Conservation (phyloP, 2,888 invertebrate species). For the Plagiodera versicolora region DNA sequence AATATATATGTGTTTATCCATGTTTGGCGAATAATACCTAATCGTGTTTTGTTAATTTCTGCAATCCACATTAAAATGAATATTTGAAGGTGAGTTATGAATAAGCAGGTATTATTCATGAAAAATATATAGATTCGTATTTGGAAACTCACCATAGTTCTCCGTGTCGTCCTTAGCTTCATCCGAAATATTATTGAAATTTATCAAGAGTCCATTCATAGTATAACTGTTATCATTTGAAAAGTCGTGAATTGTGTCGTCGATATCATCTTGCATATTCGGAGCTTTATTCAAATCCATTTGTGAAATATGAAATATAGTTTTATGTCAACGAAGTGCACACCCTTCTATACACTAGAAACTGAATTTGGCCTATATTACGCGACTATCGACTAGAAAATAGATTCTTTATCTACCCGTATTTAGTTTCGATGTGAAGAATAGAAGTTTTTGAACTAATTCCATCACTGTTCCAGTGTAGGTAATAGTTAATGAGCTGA, state of each 20-base stretch:
- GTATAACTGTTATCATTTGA: slow-evolving; percentile 25
- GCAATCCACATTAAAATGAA: too few species aligned
- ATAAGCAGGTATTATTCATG: too few species aligned
- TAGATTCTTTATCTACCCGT: slow-evolving; percentile 3
- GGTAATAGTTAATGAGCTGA: slow-evolving; percentile 20
- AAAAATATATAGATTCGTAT: too few species aligned
- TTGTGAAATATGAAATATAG: too few species aligned
- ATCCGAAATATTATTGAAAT: slow-evolving; percentile 24
- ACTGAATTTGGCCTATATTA: not conserved
- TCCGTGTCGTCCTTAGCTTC: slow-evolving; percentile 27
- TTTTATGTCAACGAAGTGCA: not conserved
- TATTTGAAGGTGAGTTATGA: too few species aligned
- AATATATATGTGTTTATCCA: too few species aligned
- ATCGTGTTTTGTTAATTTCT: too few species aligned
- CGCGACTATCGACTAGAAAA: not conserved
- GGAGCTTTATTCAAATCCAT: slow-evolving; percentile 27
- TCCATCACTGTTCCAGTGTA: slow-evolving; percentile 4
- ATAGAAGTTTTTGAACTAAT: not conserved
- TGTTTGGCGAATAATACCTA: too few species aligned
- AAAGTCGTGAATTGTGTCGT: slow-evolving; percentile 27
- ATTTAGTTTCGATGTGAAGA: slow-evolving; percentile 12
- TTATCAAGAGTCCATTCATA: slow-evolving; percentile 33
- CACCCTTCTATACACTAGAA: not conserved
- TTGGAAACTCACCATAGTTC: slow-evolving; percentile 30
- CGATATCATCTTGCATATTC: slow-evolving; percentile 27